Conservation (phyloP, 2,113 vertebrate genomes). For the Lamprotornis superbus region DNA sequence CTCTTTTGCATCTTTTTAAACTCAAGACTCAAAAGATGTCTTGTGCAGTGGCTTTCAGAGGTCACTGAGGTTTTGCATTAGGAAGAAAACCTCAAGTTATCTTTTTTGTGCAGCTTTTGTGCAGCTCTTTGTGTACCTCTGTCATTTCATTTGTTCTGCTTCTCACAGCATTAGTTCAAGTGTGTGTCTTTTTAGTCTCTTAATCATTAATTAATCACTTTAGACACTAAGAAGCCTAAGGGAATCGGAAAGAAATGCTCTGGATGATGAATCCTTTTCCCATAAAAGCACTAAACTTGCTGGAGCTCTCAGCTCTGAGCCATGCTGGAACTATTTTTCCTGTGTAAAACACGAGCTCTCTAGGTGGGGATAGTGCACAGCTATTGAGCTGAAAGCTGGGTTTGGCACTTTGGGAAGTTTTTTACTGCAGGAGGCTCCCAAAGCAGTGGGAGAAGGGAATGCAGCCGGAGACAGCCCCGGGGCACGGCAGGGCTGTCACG, state of each 20-base stretch:
- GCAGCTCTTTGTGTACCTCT: neutral
- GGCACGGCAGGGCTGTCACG: neutral
- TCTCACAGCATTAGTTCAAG: neutral
- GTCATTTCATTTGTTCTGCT: neutral
- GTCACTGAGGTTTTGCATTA: neutral
- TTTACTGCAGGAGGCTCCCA: neutral
- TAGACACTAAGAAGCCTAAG: neutral
- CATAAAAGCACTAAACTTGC: neutral
- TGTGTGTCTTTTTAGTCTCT: neutral
- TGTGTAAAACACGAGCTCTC: neutral
- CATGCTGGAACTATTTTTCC: neutral
- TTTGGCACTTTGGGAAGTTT: neutral
- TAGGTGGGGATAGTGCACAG: conserved; percentile 39
- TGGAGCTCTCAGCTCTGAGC: neutral
- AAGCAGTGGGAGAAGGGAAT: neutral
- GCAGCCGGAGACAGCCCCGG: neutral
- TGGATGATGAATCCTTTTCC: neutral
- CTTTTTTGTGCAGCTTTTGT: neutral
- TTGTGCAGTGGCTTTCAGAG: neutral
- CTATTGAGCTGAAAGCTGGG: neutral
- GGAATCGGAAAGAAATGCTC: neutral
- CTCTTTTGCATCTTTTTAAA: neutral
- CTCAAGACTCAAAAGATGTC: neutral
- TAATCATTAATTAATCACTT: conserved; percentile 33
- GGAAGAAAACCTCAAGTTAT: neutral